Conservation (phyloP, 2,113 vertebrate species). For the Colius striatus region DNA sequence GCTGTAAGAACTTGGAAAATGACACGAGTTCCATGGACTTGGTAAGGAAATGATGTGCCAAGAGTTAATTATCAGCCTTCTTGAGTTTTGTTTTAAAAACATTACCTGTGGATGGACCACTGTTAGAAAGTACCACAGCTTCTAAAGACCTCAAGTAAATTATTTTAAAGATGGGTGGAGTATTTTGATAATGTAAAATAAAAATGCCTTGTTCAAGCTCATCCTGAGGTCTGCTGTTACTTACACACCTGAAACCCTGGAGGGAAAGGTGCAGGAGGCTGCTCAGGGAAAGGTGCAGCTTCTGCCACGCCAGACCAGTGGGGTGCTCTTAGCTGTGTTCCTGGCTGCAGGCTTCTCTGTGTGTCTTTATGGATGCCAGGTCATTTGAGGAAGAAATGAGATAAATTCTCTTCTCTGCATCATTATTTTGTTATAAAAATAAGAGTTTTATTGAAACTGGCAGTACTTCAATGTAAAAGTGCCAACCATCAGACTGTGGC, state of each 20-base stretch:
- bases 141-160: conserved; percentile 24
- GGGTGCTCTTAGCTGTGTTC: not conserved
- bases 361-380: not conserved
- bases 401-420: not conserved
- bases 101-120: not conserved
- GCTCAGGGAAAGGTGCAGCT: not conserved
- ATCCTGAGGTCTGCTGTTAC: not conserved
- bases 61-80: not conserved
- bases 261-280: not conserved
- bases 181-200: conserved; percentile 11
- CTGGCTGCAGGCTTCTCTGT: not conserved
- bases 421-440: not conserved
- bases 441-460: conserved; percentile 22
- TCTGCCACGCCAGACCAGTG: not conserved
- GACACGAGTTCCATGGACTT: not conserved
- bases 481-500: not conserved
- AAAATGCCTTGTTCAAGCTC: not conserved
- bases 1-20: not conserved
- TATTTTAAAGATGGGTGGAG: conserved; percentile 10
- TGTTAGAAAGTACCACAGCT: not conserved
- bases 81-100: not conserved
- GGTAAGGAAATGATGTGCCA: not conserved
- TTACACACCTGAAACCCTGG: not conserved
- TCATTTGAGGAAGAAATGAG: not conserved
- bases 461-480: not conserved